Percentiles rank a stretch among this genome's conserved stretches.
phyloP scores from a whole-genome alignment of 2,113 vertebrate genomes.

The Eulacestoma nigropectus region DNA sequence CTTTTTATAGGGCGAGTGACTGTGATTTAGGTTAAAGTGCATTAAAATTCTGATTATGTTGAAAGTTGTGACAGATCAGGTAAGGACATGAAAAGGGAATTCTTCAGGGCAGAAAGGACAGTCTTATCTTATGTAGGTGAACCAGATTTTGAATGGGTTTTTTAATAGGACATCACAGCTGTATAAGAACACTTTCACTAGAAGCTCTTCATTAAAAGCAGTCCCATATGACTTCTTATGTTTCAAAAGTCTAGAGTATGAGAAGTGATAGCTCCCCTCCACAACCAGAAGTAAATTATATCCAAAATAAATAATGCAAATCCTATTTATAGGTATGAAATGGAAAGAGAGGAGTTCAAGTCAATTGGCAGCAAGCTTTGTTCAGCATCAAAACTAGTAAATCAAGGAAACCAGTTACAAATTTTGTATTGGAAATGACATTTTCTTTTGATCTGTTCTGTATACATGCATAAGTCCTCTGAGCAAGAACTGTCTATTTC shows the following conservation, averaged over 20 bases:
- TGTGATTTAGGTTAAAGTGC: not conserved
- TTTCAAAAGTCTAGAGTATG: not conserved
- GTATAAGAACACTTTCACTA: not conserved
- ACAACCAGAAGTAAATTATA: not conserved
- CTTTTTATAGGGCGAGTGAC: not conserved
- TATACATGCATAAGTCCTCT: not conserved
- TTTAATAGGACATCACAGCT: not conserved
- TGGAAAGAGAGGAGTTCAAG: not conserved
- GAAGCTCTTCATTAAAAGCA: not conserved
- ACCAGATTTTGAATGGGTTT: not conserved
- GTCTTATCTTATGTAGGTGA: not conserved
- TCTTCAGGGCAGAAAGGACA: constrained; percentile 5
- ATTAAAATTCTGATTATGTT: constrained; percentile 3
- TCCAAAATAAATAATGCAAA: not conserved
- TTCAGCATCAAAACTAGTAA: not conserved
- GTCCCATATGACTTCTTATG: not conserved
- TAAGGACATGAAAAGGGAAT: not conserved
- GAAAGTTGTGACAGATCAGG: not conserved
- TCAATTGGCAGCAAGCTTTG: not conserved
- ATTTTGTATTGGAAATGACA: not conserved
- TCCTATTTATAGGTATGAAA: not conserved
- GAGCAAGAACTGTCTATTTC: not conserved
- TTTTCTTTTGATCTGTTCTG: not conserved
- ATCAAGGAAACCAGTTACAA: not conserved
- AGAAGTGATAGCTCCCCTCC: not conserved